These are phyloP conservation scores for Pygoscelis adeliae DNA, from an alignment of 2,113 vertebrate genomes.

Conservation along the genomic window DNA sequence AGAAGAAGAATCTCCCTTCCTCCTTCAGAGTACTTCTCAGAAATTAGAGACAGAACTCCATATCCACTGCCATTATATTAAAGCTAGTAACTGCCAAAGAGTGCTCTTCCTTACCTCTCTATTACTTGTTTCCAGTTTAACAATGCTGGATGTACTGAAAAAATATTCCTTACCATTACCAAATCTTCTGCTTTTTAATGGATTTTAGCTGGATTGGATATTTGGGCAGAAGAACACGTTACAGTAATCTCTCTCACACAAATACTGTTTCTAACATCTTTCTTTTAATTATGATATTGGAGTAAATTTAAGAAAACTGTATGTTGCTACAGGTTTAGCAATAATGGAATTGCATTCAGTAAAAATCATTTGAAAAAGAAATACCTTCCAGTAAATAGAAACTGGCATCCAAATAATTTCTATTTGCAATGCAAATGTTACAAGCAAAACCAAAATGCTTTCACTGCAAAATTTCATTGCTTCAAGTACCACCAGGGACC, in stretches of 20 bases:
- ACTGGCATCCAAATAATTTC: neutral
- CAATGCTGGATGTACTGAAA: neutral
- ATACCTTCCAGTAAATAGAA: neutral
- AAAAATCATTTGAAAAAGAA: neutral
- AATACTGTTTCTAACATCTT: neutral
- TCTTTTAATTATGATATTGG: neutral
- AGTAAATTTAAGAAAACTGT: neutral
- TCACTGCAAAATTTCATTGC: neutral
- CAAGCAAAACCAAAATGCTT: neutral
- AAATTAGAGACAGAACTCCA: neutral
- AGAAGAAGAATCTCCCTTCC: neutral
- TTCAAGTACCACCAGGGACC: neutral
- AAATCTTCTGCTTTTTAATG: neutral
- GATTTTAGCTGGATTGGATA: neutral
- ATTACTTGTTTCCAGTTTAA: neutral
- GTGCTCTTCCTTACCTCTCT: neutral
- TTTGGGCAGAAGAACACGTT: neutral
- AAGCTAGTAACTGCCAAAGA: neutral
- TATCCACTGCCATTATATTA: neutral
- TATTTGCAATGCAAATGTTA: constrained; percentile 42
- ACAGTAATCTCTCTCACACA: neutral
- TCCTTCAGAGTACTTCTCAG: neutral
- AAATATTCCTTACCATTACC: neutral
- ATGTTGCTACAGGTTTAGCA: neutral
- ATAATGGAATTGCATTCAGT: neutral